Conservation (phyloP, 2,888 invertebrate genomes). For the Aporophyla nigra region DNA sequence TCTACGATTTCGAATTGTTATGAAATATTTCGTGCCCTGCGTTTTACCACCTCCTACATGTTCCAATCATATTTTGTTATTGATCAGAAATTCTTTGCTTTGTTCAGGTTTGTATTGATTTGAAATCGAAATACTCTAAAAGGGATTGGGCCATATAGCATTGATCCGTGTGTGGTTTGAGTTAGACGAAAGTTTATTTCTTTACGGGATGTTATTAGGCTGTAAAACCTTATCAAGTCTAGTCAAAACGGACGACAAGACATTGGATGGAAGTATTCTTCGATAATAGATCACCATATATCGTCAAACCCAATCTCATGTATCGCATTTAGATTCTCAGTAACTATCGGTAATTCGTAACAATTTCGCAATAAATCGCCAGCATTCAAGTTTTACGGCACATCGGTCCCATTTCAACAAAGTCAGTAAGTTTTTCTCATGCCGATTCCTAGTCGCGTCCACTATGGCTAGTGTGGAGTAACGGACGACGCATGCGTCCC, state of each 20-base stretch:
- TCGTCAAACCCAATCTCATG: conserved; percentile 48
- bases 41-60: conserved; percentile 18
- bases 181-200: background rate
- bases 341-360: conserved; percentile 83
- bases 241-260: background rate
- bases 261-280: conserved; percentile 21
- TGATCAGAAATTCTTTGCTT: conserved; percentile 13
- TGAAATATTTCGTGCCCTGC: conserved; percentile 14
- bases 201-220: background rate
- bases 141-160: background rate
- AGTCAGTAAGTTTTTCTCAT: conserved; percentile 87
- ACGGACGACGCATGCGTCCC: conserved; percentile 83
- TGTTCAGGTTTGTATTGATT: conserved; percentile 12
- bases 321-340: conserved; percentile 72
- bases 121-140: conserved; percentile 12
- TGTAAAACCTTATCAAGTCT: conserved; percentile 6
- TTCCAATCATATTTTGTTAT: conserved; percentile 26
- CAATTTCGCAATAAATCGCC: conserved; percentile 86
- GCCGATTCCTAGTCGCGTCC: conserved; percentile 86
- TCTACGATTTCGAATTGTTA: conserved; percentile 37
- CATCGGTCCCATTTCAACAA: conserved; percentile 85
- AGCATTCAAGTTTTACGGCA: conserved; percentile 77
- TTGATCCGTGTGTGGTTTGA: background rate
- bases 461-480: conserved; percentile 80
- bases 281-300: conserved; percentile 55